These are phyloP conservation scores for Acropora tenuis DNA, from an alignment of 64 coral and sea anemone genomes.

Conservation along the genomic window DNA sequence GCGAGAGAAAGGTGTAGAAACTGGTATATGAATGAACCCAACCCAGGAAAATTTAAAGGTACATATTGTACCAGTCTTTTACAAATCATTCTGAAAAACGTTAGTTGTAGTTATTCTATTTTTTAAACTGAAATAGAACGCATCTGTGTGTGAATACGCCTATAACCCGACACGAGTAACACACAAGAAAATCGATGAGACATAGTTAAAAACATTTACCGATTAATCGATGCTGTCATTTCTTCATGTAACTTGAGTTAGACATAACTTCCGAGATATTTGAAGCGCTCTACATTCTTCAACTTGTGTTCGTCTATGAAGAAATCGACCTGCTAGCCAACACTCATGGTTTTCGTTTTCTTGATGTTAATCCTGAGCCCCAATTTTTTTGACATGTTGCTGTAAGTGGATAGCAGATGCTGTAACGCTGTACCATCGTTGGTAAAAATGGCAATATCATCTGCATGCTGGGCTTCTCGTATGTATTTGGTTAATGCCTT, in stretches of 20 bases:
- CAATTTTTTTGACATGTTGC: background rate
- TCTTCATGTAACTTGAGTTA: slow-evolving; percentile 18
- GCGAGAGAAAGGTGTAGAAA: slow-evolving; percentile 6
- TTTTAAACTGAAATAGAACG: too few species aligned
- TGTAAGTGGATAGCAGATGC: slow-evolving; percentile 10
- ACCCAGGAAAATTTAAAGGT: slow-evolving; percentile 23
- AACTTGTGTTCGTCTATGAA: slow-evolving; percentile 52
- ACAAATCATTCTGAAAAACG: too few species aligned
- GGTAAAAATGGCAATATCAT: slow-evolving; percentile 52
- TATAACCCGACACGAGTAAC: too few species aligned
- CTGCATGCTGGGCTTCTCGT: slow-evolving; percentile 45
- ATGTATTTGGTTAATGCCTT: slow-evolving; percentile 43
- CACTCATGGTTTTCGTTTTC: slow-evolving; percentile 53
- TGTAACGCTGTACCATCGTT: slow-evolving; percentile 29
- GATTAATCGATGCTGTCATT: slow-evolving; percentile 31
- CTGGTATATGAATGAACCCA: slow-evolving; percentile 22
- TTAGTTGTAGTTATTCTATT: too few species aligned
- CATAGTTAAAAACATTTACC: background rate
- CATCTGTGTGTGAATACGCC: too few species aligned
- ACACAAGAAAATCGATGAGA: background rate
- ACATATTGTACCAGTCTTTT: background rate
- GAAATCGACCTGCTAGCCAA: slow-evolving; percentile 18
- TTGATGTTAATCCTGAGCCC: slow-evolving; percentile 13
- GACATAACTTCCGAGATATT: slow-evolving; percentile 38
- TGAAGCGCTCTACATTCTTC: slow-evolving; percentile 25